Base-by-base conservation (phyloP, 2,113 vertebrate species). In the Eleginops maclovinus region DNA sequence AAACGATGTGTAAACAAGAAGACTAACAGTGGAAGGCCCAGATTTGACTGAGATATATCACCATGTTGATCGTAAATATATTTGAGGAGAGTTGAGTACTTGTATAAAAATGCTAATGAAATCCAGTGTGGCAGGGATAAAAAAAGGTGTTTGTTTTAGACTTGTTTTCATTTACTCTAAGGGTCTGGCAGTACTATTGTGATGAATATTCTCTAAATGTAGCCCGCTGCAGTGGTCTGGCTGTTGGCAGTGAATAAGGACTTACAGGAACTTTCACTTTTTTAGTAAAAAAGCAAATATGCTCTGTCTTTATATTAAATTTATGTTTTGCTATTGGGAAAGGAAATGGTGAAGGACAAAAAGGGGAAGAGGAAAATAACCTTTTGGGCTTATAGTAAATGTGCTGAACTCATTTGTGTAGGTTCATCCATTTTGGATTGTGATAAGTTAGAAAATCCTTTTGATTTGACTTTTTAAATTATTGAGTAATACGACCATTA, bases 231-330 rank as follows among this genome's bases (percentile, higher is more conserved):
- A 22, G 41, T 47, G 63, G 61, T 67, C 24, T 59, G 55, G 50
- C 62, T 72, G 50, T 67, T 80, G 82, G 89, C 82, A 82, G 61
- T 47, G 40, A 75, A 70, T 22, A 11, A 9, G 28, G 21, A 63
- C 22, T 88, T 87, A 77, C 83, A 56, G 87, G 89, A 90, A 91
- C 17, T 8, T 73, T 83, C 87, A 62, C 70, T 49, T 75, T 90
- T 78, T 79, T 59, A 49, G 79, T 21, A 22, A 70, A 76, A 77
- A 50, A 69, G 31, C 70, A 87, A 91, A 87, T 69, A 82, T 53
- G 13, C 50, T 4, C 22, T 51, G 46, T 77, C 26, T 83, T 80
- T 50, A 72, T 82, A 47, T 74, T 86, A 47, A 31, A 64, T 60
- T 77, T 88, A 9, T 83, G 8, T 77, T 87, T 88, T 72, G 19